Conservation (phyloP, 2,888 invertebrate species). For the Tupiocoris notatus region DNA sequence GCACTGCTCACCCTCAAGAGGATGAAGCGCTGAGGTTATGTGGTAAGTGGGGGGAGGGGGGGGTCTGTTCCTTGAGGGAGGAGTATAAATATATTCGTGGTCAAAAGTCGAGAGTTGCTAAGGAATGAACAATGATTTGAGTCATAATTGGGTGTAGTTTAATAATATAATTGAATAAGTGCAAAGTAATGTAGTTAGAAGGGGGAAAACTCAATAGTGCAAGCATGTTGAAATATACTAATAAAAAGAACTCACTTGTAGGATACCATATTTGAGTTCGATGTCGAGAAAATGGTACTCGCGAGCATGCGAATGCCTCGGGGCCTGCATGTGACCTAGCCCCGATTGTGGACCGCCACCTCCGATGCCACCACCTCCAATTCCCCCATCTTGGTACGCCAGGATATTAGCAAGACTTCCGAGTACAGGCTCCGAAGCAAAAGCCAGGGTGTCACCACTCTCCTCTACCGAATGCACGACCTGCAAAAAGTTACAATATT, state of each 20-base stretch:
- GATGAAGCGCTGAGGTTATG: too few relatives aligned
- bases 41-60: too few relatives aligned
- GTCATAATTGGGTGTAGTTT: too few relatives aligned
- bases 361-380: slow-evolving; percentile 52
- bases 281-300: slow-evolving; percentile 88
- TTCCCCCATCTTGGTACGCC: slow-evolving; percentile 68
- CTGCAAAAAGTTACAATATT: slow-evolving; percentile 52
- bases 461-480: slow-evolving; percentile 74
- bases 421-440: slow-evolving; percentile 88
- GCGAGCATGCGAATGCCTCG: slow-evolving; percentile 66
- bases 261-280: slow-evolving; percentile 87
- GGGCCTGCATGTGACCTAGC: slow-evolving; percentile 54
- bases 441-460: slow-evolving; percentile 83
- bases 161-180: too few relatives aligned
- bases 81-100: too few relatives aligned
- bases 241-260: slow-evolving; percentile 68
- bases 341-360: slow-evolving; percentile 55
- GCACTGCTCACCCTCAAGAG: too few relatives aligned
- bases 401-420: slow-evolving; percentile 87
- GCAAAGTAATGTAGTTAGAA: too few relatives aligned
- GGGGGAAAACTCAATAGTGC: too few relatives aligned
- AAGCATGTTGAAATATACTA: too few relatives aligned
- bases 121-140: too few relatives aligned
- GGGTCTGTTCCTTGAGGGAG: too few relatives aligned
- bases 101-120: too few relatives aligned